A percentile compares a stretch with the other conserved stretches of the same genome.
phyloP scores from a whole-genome alignment of 2,113 vertebrate species.

The Muscicapa adusta region DNA sequence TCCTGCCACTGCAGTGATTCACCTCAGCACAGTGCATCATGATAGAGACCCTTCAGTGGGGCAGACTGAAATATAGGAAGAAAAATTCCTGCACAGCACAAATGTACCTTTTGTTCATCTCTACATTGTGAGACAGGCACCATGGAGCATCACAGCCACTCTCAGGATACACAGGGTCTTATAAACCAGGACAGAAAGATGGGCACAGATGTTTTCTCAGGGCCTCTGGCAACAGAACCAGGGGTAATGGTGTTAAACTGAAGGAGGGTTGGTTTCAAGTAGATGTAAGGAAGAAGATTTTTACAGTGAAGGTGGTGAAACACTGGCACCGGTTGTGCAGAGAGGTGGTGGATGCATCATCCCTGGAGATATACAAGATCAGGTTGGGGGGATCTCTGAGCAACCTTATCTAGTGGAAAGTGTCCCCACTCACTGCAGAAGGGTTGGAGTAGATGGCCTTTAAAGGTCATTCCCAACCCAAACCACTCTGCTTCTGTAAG shows the following conservation, averaged over 20 bases:
- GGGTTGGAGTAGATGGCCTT: not conserved
- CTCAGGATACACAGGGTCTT: not conserved
- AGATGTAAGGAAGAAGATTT: not conserved
- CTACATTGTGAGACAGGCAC: not conserved
- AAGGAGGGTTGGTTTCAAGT: accelerated
- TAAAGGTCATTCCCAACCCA: not conserved
- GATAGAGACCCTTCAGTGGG: not conserved
- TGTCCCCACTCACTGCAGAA: not conserved
- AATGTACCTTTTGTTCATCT: not conserved
- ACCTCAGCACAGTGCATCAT: not conserved
- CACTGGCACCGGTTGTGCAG: not conserved
- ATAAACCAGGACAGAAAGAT: not conserved
- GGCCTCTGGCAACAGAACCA: not conserved
- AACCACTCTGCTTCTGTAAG: not conserved
- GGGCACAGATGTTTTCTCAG: not conserved
- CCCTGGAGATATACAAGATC: not conserved
- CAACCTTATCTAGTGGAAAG: not conserved
- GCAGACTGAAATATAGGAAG: not conserved
- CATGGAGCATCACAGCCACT: not conserved
- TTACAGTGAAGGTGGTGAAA: not conserved
- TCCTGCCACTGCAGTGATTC: not conserved
- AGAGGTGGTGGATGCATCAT: not conserved
- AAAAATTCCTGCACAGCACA: not conserved
- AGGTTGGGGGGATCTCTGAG: not conserved
- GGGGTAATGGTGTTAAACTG: not conserved